Base-by-base conservation (phyloP, 2,113 vertebrate species). In the Sylvicapra grimmia region DNA sequence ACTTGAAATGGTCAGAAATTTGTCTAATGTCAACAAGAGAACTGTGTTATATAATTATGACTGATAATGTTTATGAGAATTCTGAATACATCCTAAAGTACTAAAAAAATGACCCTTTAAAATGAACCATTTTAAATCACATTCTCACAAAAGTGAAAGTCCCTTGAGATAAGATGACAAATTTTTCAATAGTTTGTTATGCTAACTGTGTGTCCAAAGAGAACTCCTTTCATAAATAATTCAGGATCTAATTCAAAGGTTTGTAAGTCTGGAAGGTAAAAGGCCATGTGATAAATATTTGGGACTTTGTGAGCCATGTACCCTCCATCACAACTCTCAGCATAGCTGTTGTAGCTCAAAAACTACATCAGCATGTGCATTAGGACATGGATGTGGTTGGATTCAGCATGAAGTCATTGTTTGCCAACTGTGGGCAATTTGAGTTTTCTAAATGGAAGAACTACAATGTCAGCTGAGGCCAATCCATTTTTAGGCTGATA, bases 401-500 rank as follows among this genome's bases (percentile, higher is more conserved):
- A 58, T 87, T 89, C 75, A 53, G 36, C 40, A 16, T 54, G 12
- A 33, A 40, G 25, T 25, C 36, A 29, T 18, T 13, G 21, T 79
- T 87, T 84, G 58, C 23, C 61, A 92, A 36, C 33, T 19, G 9
- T 89, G 44, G 63, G 14, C 80, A 58, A 54, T 49, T 59, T 63
- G 63, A 82, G 18, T 83, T 94, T 87, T 92, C 80, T 65, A 72
- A 89, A 51, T 36, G 13, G 47, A 92, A 92, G 29, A 59, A 93
- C 19, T 91, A 44, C n/a, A 47, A 3, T 77, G 18, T 25, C 96
- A 90, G 21, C 63, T 47, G 56, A 91, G 61, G 16, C 40, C 8
- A 92, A 21, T 49, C 90, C 90, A 85, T 90, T 96, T 97, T 92
- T 58, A 93, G 86, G 53, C 31, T 80, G 56, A 93, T 87, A 18